Conservation (phyloP, 2,888 invertebrate genomes). For the Euclidia mi region DNA sequence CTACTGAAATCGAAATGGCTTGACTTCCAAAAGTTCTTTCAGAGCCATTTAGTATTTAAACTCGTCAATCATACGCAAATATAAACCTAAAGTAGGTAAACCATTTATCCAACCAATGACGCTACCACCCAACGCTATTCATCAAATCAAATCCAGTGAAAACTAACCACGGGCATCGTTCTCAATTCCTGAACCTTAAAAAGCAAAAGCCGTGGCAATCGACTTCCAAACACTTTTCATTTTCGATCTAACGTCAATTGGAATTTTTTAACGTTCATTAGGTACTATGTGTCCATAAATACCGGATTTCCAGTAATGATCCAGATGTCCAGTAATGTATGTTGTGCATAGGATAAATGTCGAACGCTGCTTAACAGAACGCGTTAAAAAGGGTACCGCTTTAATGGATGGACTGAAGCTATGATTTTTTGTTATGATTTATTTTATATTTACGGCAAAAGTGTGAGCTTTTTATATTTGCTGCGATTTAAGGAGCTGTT, state of each 20-base stretch:
- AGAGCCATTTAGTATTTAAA: too few species aligned
- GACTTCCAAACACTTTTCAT: slow-evolving; percentile 37
- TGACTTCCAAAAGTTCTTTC: too few species aligned
- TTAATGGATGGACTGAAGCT: slow-evolving; percentile 36
- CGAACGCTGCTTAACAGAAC: slow-evolving; percentile 17
- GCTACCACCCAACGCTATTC: neutral
- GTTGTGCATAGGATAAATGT: slow-evolving; percentile 41
- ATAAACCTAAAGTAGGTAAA: neutral
- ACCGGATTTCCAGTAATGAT: slow-evolving; percentile 28
- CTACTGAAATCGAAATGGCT: too few species aligned
- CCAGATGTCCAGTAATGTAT: slow-evolving; percentile 31
- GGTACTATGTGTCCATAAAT: slow-evolving; percentile 41
- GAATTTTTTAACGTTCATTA: slow-evolving; percentile 31
- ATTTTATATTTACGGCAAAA: slow-evolving; percentile 19
- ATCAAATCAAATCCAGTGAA: neutral
- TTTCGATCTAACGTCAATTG: slow-evolving; percentile 18
- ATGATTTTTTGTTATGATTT: neutral
- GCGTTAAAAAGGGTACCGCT: slow-evolving; percentile 15
- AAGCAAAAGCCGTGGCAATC: slow-evolving; percentile 30
- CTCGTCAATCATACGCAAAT: neutral
- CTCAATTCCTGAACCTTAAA: slow-evolving; percentile 11
- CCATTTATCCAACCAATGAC: neutral
- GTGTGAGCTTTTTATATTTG: neutral
- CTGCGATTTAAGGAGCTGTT: neutral
- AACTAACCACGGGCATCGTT: neutral